phyloP scores from a whole-genome alignment of 2,888 invertebrate genomes.

The Ptychoptera contaminata region DNA sequence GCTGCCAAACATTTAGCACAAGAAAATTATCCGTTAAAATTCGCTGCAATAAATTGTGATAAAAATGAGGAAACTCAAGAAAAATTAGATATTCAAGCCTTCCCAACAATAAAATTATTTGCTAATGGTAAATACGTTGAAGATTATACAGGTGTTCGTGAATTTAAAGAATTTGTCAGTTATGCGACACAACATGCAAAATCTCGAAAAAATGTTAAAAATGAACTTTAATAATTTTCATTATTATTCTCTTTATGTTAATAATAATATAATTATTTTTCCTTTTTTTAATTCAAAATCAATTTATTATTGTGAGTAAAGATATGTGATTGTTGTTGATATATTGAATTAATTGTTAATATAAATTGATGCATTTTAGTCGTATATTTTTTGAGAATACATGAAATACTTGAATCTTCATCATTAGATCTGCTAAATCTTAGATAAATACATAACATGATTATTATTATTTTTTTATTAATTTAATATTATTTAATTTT shows the following conservation, averaged over 20 bases:
- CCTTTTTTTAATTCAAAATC: not conserved
- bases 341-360: too few relatives aligned
- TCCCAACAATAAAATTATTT: constrained; percentile 53
- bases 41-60: constrained; percentile 51
- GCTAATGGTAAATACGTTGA: constrained; percentile 34
- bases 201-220: constrained; percentile 12
- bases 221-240: constrained; percentile 16
- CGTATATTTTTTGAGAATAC: too few relatives aligned
- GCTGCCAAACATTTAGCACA: constrained; percentile 27
- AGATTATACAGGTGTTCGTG: constrained; percentile 41
- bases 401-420: too few relatives aligned
- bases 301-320: too few relatives aligned
- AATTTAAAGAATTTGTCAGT: constrained; percentile 35
- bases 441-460: too few relatives aligned
- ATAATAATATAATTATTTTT: not conserved
- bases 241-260: not conserved
- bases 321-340: not conserved
- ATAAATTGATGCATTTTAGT: too few relatives aligned
- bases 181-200: constrained; percentile 27
- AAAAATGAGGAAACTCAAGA: constrained; percentile 41
- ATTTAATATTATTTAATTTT: not conserved
- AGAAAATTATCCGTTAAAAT: constrained; percentile 19
- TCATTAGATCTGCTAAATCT: too few relatives aligned
- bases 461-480: not conserved
- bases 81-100: constrained; percentile 42